Base-by-base conservation (phyloP, 2,113 vertebrate species). In the Amphilophus citrinellus region DNA sequence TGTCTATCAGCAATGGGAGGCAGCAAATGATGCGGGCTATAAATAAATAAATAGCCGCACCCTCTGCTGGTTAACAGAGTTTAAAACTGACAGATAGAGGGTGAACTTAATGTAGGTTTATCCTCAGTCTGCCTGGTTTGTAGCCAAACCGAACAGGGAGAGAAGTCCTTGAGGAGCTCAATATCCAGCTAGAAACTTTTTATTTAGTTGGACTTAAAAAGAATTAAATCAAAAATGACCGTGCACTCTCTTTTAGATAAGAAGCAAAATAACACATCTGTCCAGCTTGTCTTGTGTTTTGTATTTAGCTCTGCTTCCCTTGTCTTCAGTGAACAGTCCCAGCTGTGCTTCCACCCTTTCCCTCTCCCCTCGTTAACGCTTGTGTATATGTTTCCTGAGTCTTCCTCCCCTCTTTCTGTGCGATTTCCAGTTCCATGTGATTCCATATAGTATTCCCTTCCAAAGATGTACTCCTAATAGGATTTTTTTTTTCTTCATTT, bases 41-140 rank as follows among this genome's bases (percentile, higher is more conserved):
- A 79, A 92, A 93, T 95, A 94, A 42, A 87, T 87, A 79, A 91
- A 91, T 94, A 94, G 59, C 17, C 14, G 14, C 47, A 56, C 15
- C n/a, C 53, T 85, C 50, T 71, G 61, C 56, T 73, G 59, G 66
- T 80, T 77, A 57, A 50, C 14, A 27, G 10, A 18, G 7, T 4
- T 24, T 17, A 10, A 18, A 62, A 61, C 39, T 7, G 84, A 76
- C 35, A 59, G n/a, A 79, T 1, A 32, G 32, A 53, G 10, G n/a
- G 6, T 18, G 10, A 71, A 30, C 4, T 71, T 50, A 24, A 30
- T 76, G 4, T 20, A 7, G 50, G 30, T 58, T 65, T 59, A 24
- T 4, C 57, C 35, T 58, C 15, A 27, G 15, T 50, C 27, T 13
- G 58, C 20, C 24, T 14, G 0, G 2, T 6, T 76, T n/a, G 37